Percentiles rank a stretch among this genome's conserved stretches.
Evolutionary conservation across 2,888 invertebrate genomes (phyloP).

Genomic region (Pristionchus fissidentatus): DNA sequence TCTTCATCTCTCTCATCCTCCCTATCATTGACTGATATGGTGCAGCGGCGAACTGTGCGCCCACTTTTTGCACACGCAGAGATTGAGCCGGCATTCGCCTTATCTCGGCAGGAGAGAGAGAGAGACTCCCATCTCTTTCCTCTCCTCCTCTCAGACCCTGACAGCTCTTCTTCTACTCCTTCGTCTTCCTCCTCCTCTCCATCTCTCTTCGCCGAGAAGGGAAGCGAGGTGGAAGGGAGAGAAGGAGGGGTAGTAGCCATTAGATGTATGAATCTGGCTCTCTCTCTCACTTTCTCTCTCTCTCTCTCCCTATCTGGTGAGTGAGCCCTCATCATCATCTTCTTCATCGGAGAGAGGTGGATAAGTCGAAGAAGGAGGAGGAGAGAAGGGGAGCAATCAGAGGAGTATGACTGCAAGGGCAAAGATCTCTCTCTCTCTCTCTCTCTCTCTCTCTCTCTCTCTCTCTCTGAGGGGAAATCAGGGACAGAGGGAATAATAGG

Average conservation of each 20-base stretch:
- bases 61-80: slow-evolving; percentile 30
- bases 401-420: slow-evolving; percentile 12
- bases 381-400: not conserved
- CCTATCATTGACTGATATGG: no score
- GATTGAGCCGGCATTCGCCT: slow-evolving; percentile 22
- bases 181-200: not conserved
- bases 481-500: not conserved
- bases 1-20: not conserved
- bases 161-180: not conserved
- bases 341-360: not conserved
- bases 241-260: slow-evolving; percentile 28
- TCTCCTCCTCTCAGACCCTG: not conserved
- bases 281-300: no score
- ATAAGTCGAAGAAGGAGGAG: not conserved
- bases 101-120: not conserved
- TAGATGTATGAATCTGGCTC: slow-evolving; percentile 32
- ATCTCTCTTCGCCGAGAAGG: slow-evolving; percentile 11
- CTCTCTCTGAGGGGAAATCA: not conserved
- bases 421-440: not conserved
- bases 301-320: no score
- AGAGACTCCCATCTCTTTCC: slow-evolving; percentile 9
- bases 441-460: not conserved
- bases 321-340: no score
- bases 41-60: no score
- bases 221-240: not conserved